These are phyloP conservation scores for Sorex fumeus DNA, from an alignment of 2,113 vertebrate species.

Conservation along the genomic window DNA sequence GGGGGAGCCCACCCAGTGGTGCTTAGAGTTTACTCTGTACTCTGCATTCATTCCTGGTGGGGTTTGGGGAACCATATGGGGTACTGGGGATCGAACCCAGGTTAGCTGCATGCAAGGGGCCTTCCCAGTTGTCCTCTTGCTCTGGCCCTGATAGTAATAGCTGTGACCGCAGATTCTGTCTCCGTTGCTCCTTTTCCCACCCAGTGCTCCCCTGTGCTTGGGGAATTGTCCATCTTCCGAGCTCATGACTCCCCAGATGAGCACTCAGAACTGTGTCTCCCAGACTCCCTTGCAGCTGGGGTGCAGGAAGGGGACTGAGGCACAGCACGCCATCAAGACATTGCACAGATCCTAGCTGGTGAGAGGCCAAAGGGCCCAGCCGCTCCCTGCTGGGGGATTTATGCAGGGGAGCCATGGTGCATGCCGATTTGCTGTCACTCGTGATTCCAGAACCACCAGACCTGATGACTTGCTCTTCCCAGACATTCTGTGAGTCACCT, in stretches of 20 bases:
- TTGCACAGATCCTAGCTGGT: not conserved
- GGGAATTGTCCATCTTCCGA: not conserved
- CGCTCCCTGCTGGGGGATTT: not conserved
- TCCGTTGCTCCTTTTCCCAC: not conserved
- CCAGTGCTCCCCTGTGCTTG: not conserved
- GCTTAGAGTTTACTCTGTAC: too few species aligned
- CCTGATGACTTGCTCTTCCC: not conserved
- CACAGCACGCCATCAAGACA: not conserved
- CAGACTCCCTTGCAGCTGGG: not conserved
- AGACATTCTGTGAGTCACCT: not conserved
- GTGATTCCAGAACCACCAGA: not conserved
- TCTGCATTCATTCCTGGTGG: too few species aligned
- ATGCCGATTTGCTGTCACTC: not conserved
- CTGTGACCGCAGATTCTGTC: too few species aligned
- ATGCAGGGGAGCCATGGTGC: not conserved
- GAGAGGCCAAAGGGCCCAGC: not conserved
- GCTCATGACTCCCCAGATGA: not conserved
- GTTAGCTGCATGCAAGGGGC: too few species aligned
- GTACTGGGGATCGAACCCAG: too few species aligned
- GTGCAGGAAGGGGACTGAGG: not conserved
- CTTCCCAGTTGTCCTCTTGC: too few species aligned
- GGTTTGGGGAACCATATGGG: too few species aligned
- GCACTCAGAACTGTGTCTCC: not conserved
- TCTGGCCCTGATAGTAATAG: too few species aligned
- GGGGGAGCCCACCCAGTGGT: too few species aligned